phyloP scores from a whole-genome alignment of 2,888 invertebrate species.

The Pammene aurita region DNA sequence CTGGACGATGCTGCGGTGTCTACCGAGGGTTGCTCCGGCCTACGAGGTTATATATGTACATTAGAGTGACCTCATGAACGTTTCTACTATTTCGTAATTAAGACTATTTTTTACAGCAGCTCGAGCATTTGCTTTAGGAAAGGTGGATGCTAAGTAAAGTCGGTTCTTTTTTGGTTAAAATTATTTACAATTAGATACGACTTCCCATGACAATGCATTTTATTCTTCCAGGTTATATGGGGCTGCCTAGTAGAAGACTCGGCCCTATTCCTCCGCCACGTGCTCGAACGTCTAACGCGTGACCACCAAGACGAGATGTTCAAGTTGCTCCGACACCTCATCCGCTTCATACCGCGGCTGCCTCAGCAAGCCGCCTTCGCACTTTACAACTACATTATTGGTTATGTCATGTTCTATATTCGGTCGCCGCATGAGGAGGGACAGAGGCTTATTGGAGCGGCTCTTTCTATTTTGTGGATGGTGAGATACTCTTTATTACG shows the following conservation, averaged over 20 bases:
- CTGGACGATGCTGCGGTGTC: no score
- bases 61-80: no score
- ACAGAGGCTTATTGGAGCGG: constrained; percentile 96
- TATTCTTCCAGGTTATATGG: constrained; percentile 92
- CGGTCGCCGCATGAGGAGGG: constrained; percentile 97
- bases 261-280: constrained; percentile 96
- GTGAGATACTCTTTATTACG: constrained; percentile 69
- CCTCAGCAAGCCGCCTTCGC: constrained; percentile 99
- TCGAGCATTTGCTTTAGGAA: no score
- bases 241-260: constrained; percentile 99
- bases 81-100: no score
- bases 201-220: not conserved
- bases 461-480: constrained; percentile 98
- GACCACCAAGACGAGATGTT: constrained; percentile 98
- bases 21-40: no score
- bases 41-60: no score
- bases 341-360: constrained; percentile 95
- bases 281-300: constrained; percentile 96
- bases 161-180: no score
- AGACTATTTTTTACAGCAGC: no score
- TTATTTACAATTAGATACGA: no score
- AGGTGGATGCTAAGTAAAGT: no score
- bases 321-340: constrained; percentile 94
- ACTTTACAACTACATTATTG: constrained; percentile 99
- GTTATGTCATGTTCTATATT: constrained; percentile 99